These are phyloP conservation scores for Proisotoma minuta DNA, from an alignment of 2,888 invertebrate species.

Conservation along the genomic window DNA sequence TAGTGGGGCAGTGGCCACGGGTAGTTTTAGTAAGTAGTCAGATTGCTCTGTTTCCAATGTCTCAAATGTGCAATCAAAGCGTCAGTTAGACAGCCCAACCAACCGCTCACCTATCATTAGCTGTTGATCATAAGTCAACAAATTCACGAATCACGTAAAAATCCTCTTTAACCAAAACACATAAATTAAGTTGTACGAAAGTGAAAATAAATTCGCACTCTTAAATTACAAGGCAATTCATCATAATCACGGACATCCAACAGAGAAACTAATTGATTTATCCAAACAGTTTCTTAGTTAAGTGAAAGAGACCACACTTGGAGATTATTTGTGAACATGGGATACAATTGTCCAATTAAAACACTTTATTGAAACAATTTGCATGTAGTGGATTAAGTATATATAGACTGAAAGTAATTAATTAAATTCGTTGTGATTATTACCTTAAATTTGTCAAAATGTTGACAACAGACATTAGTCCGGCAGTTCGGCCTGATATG, in stretches of 20 bases:
- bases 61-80: slow-evolving; percentile 30
- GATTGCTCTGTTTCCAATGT: slow-evolving; percentile 8
- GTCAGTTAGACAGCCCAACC: slow-evolving; percentile 25
- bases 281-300: no score
- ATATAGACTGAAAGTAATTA: background rate
- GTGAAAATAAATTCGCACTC: slow-evolving; percentile 6
- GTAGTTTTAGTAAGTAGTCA: background rate
- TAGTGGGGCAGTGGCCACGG: background rate
- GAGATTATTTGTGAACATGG: background rate
- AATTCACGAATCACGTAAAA: slow-evolving; percentile 2
- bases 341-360: no score
- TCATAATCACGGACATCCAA: slow-evolving; percentile 31
- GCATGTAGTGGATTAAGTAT: no score
- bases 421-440: background rate
- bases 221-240: slow-evolving; percentile 20
- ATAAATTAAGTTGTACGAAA: slow-evolving; percentile 14
- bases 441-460: slow-evolving; percentile 18
- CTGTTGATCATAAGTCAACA: slow-evolving; percentile 3
- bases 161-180: background rate
- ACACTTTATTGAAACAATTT: background rate
- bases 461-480: slow-evolving; percentile 47
- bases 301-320: background rate
- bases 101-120: slow-evolving; percentile 31
- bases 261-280: slow-evolving; percentile 30
- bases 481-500: slow-evolving; percentile 46